Conservation (phyloP, 1,140 invertebrate genomes). For the Cherax destructor region DNA sequence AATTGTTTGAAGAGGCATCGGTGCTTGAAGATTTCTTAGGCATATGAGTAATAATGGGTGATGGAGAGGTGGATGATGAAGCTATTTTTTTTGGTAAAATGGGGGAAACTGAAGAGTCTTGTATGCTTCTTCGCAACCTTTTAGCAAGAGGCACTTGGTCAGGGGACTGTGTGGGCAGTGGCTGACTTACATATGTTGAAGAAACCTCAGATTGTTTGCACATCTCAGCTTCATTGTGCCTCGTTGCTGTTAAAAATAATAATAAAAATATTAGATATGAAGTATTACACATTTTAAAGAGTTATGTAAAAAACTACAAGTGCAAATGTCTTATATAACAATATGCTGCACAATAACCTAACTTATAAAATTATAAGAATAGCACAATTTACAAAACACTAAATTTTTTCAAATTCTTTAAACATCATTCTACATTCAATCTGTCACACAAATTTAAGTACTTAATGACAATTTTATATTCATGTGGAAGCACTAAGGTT, state of each 20-base stretch:
- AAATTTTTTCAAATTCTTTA: too few relatives aligned
- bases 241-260: neutral
- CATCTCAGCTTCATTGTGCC: neutral
- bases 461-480: too few relatives aligned
- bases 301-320: neutral
- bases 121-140: slow-evolving; percentile 20
- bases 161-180: neutral
- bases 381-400: too few relatives aligned
- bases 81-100: neutral
- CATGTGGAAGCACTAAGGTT: too few relatives aligned
- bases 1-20: neutral
- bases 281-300: too few relatives aligned
- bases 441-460: neutral
- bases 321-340: too few relatives aligned
- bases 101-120: neutral
- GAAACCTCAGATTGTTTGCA: neutral
- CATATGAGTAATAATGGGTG: neutral
- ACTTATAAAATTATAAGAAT: too few relatives aligned
- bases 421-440: too few relatives aligned
- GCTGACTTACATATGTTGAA: neutral
- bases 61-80: neutral
- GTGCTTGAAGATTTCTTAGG: neutral
- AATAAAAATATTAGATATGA: neutral
- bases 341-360: too few relatives aligned
- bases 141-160: slow-evolving; percentile 38